Evolutionary conservation across 2,113 vertebrate genomes (phyloP), one percentile per base, ranked within the genome.

Genomic region (Castor canadensis): DNA sequence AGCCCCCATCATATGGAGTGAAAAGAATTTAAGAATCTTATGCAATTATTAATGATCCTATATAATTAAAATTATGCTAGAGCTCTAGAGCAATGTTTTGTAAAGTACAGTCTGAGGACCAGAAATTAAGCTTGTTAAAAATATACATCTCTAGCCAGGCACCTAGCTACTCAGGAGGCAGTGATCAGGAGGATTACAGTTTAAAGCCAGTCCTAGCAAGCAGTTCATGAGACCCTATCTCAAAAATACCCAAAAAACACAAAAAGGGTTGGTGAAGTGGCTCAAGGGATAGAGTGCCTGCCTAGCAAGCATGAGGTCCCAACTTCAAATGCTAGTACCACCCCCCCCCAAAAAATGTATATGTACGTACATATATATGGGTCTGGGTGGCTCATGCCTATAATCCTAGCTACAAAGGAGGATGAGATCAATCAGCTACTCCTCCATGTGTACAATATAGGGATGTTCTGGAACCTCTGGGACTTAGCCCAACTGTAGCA

Each of bases 71-170:
- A 84, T 80, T 71, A 56, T 45, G 24, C 40, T 64, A 82, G 7
- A 85, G 8, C 28, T 77, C 54, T 72, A 82, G 6, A 71, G 11
- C 30, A 89, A 64, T 62, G n/a, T 43, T 64, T 82, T 87, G 7
- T 49, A 80, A 77, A 87, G 22, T 72, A 69, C 3, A 43, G 30
- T 40, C 38, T 73, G 43, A 79, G 56, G 28, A 93, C 22, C 22
- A 24, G 95, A 93, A 72, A 90, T n/a, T 77, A 72, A 92, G 81
- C 24, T 79, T 93, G 17, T 76, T 90, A 94, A 56, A 89, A 86
- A 47, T 73, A 88, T 2, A 71, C 9, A 82, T 82, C 32, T 11
- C 64, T 9, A 62, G 32, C 22, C 28, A 32, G 30, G 7, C n/a
- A n/a, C n/a, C n/a, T n/a, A n/a, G n/a, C n/a, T n/a, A n/a, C n/a